Evolutionary conservation across 2,888 invertebrate species (phyloP).

Genomic region (Andrena trimmerana): DNA sequence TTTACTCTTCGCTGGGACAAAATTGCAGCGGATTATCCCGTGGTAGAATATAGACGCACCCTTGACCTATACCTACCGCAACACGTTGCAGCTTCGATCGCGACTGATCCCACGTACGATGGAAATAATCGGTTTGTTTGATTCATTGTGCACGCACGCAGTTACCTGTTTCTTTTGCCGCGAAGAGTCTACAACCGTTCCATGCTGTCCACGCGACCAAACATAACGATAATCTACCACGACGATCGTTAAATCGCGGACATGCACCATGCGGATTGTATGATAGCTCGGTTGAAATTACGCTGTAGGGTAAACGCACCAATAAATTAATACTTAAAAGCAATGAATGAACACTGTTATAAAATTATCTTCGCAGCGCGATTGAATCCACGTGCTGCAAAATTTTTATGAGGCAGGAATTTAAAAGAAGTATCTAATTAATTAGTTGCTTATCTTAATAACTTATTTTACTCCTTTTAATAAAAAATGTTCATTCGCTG

Average conservation of each 20-base stretch:
- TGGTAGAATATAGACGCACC: slow-evolving; percentile 58
- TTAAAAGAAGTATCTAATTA: too few species aligned
- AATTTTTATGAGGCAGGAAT: too few species aligned
- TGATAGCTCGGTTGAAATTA: too few species aligned
- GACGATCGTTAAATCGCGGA: neutral
- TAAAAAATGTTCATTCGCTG: too few species aligned
- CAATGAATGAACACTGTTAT: too few species aligned
- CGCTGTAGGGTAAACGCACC: neutral
- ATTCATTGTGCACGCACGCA: slow-evolving; percentile 36
- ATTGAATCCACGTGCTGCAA: neutral
- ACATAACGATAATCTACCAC: neutral
- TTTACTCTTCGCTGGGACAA: slow-evolving; percentile 30
- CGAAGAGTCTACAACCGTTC: neutral
- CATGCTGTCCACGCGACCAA: neutral
- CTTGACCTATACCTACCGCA: slow-evolving; percentile 66
- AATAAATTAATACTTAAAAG: too few species aligned
- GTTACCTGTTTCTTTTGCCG: neutral
- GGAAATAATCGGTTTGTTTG: slow-evolving; percentile 48
- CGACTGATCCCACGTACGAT: slow-evolving; percentile 38
- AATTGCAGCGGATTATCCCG: slow-evolving; percentile 56
- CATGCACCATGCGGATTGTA: neutral
- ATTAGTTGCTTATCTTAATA: too few species aligned
- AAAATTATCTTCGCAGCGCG: neutral
- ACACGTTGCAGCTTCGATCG: slow-evolving; percentile 69
- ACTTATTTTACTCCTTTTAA: too few species aligned